Evolutionary conservation across 2,888 invertebrate species (phyloP).

Genomic region (Gerosis bhagava): DNA sequence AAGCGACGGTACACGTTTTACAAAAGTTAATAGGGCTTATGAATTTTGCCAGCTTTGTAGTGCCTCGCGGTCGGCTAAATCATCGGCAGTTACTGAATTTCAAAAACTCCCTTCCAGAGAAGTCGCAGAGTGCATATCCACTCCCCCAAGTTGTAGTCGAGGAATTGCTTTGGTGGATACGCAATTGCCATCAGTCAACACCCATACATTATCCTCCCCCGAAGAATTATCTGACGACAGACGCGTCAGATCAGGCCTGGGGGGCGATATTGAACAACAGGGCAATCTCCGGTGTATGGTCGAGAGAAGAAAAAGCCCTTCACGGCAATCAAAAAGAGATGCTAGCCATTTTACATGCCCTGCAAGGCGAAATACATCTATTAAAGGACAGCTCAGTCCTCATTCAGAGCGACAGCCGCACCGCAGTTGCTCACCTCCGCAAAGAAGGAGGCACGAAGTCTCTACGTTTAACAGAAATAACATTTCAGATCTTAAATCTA

Average conservation of each 20-base stretch:
- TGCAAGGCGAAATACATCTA: constrained; percentile 8
- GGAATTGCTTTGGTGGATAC: constrained; percentile 27
- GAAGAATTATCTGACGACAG: constrained; percentile 23
- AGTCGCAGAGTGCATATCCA: neutral
- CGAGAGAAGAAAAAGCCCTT: neutral
- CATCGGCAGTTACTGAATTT: constrained; percentile 12
- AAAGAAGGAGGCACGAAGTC: constrained; percentile 29
- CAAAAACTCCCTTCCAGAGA: neutral
- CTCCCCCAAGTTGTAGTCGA: neutral
- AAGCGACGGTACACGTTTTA: neutral
- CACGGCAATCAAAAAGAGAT: constrained; percentile 26
- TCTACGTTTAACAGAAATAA: constrained; percentile 15
- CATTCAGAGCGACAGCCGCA: constrained; percentile 26
- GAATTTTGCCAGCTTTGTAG: constrained; percentile 29
- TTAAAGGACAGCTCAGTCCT: constrained; percentile 13
- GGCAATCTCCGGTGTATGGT: neutral
- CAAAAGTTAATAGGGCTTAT: constrained; percentile 26
- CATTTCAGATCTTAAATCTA: constrained; percentile 9
- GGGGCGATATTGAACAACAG: constrained; percentile 17
- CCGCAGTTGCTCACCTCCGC: constrained; percentile 23
- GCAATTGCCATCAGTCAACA: constrained; percentile 9
- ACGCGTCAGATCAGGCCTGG: constrained; percentile 28
- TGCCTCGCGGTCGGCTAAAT: constrained; percentile 26
- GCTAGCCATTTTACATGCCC: constrained; percentile 7
- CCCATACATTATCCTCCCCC: constrained; percentile 17